Evolutionary conservation across 2,797 vertebrate genomes (phyloP).

Genomic region (Onychomys arenicola): DNA sequence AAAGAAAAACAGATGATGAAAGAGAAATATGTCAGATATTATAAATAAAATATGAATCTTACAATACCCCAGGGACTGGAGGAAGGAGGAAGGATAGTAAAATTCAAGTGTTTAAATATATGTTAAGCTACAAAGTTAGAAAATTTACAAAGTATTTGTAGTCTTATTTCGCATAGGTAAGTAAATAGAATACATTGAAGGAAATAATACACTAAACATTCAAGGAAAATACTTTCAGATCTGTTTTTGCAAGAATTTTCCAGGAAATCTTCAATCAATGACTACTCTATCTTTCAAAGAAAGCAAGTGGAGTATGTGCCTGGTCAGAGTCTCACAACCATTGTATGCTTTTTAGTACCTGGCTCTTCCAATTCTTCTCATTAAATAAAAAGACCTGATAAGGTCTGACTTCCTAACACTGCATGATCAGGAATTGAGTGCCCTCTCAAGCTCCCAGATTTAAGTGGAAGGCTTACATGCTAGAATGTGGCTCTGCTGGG

Average conservation of each 20-base stretch:
- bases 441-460: no score
- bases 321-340: neutral
- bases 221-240: neutral
- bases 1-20: neutral
- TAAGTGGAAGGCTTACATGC: neutral
- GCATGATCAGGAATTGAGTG: no score
- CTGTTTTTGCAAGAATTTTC: neutral
- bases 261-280: conserved; percentile 20
- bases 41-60: neutral
- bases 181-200: neutral
- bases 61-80: neutral
- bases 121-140: neutral
- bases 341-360: neutral
- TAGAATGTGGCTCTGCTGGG: no score
- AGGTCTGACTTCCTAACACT: neutral
- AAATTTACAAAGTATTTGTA: neutral
- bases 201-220: neutral
- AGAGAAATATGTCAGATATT: neutral
- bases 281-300: neutral
- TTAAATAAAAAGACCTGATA: neutral
- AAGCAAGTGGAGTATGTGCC: neutral
- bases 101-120: neutral
- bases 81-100: neutral
- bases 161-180: neutral
- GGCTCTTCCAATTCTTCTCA: neutral